These are phyloP conservation scores for Selene dorsalis DNA, from an alignment of 2,797 vertebrate species.

Conservation along the genomic window DNA sequence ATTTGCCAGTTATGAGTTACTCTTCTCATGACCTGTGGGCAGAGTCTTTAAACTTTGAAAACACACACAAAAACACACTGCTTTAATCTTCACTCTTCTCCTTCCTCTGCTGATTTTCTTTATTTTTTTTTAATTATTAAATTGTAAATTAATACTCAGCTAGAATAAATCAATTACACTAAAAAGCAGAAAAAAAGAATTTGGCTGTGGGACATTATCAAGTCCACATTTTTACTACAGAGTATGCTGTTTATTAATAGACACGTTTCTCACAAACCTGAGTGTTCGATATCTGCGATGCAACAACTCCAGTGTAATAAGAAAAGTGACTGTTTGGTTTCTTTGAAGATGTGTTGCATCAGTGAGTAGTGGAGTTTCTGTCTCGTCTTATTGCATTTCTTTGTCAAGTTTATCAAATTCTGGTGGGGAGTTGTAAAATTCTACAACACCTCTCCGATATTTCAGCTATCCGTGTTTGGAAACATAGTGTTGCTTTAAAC, in stretches of 20 bases:
- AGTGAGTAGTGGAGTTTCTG: not conserved
- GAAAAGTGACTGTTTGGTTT: slow-evolving; percentile 22
- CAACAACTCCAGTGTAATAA: not conserved
- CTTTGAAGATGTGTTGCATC: not conserved
- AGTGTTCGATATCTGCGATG: slow-evolving; percentile 12
- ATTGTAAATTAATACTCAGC: slow-evolving; percentile 15
- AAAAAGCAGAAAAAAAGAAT: slow-evolving; percentile 23
- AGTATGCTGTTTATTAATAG: not conserved
- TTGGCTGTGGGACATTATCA: slow-evolving; percentile 42
- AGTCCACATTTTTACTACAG: slow-evolving; percentile 16
- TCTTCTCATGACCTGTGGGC: slow-evolving; percentile 52
- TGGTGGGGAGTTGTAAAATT: too few relatives aligned
- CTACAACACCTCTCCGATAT: too few relatives aligned
- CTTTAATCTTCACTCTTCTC: slow-evolving; percentile 32
- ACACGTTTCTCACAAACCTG: slow-evolving; percentile 8
- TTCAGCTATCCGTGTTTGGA: too few relatives aligned
- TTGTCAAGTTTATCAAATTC: too few relatives aligned
- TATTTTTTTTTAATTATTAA: not conserved
- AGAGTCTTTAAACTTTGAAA: slow-evolving; percentile 39
- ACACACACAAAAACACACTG: not conserved
- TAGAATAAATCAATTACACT: slow-evolving; percentile 48
- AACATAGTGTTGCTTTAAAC: too few relatives aligned
- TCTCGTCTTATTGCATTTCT: not conserved
- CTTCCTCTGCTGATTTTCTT: not conserved
- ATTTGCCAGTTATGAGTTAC: slow-evolving; percentile 52